Base-by-base conservation (phyloP, 1,140 invertebrate genomes). In the Lepidurus couesii region DNA sequence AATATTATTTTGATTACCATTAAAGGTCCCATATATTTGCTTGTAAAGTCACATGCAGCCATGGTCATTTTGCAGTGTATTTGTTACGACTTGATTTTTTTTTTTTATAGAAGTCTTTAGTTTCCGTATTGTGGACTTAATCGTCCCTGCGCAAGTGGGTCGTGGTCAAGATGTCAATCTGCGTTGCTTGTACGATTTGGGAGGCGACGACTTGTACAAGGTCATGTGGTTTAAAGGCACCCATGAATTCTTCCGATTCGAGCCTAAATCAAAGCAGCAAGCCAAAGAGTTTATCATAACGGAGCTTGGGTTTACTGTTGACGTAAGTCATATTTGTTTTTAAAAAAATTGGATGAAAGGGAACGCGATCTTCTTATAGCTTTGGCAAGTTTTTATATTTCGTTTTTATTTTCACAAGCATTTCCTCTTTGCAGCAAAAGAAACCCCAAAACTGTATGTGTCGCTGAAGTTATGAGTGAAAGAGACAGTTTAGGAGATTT, bases 161-260 rank as follows among this genome's bases (percentile, higher is more conserved):
- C 76, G 76, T 8, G 76, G 76, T 24, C 44, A 77, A 24, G 76
- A 77, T 65, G 76, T 65, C 8, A 45, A 26, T 13, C 21, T 77
- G 24, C 44, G 53, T 53, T 77, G 76, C 76, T 65, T 53, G 42
- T 47, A 53, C 76, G 65, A 77, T 43, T 45, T 77, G 10, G 76
- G 76, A 13, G 76, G 44, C 16, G 65, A 77, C 44, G 65, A 13
- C 44, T 45, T 77, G 4, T 77, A 77, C 45, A 53, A 34, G 65
- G 76, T 77, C 76, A 45, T 53, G 42, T 77, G 76, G 76, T 77
- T 53, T 42, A 77, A 77, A 26, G 76, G 76, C 65, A 77, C 8
- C 11, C 42, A 43, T 44, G n/a, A 76, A 21, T 75, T 75, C 21
- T 65, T n/a, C 21, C 53, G 53, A 21, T 65, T 65, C 21, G 53